These are phyloP conservation scores for Peromyscus maniculatus DNA, from an alignment of 2,113 vertebrate genomes.

Conservation along the genomic window DNA sequence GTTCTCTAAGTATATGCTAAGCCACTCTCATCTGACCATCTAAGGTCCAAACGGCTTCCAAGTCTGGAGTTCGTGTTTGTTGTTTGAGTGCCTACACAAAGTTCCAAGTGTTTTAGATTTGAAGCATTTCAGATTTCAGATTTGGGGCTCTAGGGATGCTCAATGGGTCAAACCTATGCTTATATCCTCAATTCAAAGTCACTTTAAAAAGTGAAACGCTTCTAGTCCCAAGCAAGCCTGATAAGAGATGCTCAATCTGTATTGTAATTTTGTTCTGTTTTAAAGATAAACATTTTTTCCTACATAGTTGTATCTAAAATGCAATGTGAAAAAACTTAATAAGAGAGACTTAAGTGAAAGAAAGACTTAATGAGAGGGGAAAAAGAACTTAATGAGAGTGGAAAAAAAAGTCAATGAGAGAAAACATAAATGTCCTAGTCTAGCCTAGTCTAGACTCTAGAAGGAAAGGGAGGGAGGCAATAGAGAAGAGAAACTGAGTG, in stretches of 20 bases:
- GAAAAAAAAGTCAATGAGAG: not conserved
- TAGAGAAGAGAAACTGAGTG: not conserved
- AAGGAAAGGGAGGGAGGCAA: constrained; percentile 5
- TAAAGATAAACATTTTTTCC: not conserved
- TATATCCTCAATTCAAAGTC: not conserved
- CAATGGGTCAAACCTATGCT: not conserved
- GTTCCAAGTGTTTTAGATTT: not conserved
- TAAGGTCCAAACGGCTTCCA: not conserved
- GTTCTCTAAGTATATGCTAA: not conserved
- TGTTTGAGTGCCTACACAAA: not conserved
- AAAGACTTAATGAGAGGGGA: not conserved
- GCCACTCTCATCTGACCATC: not conserved
- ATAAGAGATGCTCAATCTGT: not conserved
- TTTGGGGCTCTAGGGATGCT: not conserved
- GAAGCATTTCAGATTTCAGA: not conserved
- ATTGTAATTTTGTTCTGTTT: constrained; percentile 20
- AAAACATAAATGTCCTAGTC: constrained; percentile 26
- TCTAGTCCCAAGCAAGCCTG: not conserved
- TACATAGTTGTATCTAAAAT: constrained; percentile 43
- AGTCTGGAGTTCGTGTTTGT: not conserved
- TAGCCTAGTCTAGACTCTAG: not conserved
- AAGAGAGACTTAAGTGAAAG: not conserved
- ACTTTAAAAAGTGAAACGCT: not conserved
- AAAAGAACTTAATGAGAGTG: not conserved
- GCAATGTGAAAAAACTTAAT: not conserved